Evolutionary conservation across 2,888 invertebrate species (phyloP), one percentile per base, ranked within the genome.

Genomic region (Sesia apiformis): DNA sequence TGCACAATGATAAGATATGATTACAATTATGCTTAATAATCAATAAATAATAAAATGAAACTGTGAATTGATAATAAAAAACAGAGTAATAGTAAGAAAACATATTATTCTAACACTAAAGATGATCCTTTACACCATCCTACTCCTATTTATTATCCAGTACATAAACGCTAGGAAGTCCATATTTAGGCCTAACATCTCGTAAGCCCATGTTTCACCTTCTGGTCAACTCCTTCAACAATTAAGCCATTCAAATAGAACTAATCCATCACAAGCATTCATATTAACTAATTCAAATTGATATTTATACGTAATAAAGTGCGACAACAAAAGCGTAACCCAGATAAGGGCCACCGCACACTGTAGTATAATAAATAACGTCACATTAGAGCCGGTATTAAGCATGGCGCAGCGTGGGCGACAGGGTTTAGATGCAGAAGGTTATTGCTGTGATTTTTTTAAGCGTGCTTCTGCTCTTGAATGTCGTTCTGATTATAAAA

Each of bases 321-420:
- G 63, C 60, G 67, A 64, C 70, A 72, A 80, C 78, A 81, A 79
- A 54, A 69, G 74, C 66, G 69, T 67, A 71, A 63, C 69, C 73
- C 74, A 73, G 79, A 76, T 81, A 81, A 82, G 79, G 80, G 72
- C 66, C 71, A 60, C 64, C 69, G 67, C 67, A 72, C 75, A 79
- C 78, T 72, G 71, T 59, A 70, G 66, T 58, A 70, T 70, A 71
- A 83, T 84, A 84, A 84, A 84, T 84, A 81, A 84, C 65, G 76
- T 81, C 83, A 78, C 76, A 79, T 84, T 82, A 83, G 78, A 78
- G 73, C 61, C 64, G 62, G 76, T 64, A 74, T 72, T 77, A 74
- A 73, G 64, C 62, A 63, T 56, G 41, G 42, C 58, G 57, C 54
- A 56, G 74, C 66, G 74, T 74, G 68, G 78, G 81, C 70, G 74